Conservation (phyloP, 2,113 vertebrate genomes). For the Misgurnus mizolepis region DNA sequence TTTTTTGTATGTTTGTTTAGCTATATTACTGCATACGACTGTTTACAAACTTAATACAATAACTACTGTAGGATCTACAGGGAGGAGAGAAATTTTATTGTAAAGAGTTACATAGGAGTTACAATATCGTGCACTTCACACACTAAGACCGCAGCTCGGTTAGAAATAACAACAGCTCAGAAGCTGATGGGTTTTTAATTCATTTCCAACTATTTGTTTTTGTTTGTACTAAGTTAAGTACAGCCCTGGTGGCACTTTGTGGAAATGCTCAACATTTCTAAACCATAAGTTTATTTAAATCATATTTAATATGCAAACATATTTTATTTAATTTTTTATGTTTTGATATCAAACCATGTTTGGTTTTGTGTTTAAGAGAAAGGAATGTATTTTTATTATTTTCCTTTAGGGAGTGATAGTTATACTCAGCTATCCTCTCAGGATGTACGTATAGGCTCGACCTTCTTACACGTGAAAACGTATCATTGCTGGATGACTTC, state of each 20-base stretch:
- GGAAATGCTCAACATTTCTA: constrained; percentile 84
- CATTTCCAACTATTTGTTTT: constrained; percentile 22
- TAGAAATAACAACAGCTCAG: constrained; percentile 77
- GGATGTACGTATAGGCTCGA: constrained; percentile 25
- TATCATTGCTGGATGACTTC: not conserved
- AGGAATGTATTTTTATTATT: constrained; percentile 75
- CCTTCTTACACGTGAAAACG: not conserved
- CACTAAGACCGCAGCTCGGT: constrained; percentile 66
- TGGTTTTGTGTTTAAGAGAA: constrained; percentile 85
- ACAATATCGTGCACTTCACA: constrained; percentile 67
- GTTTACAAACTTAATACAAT: constrained; percentile 83
- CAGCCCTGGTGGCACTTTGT: constrained; percentile 87
- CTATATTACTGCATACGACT: constrained; percentile 74
- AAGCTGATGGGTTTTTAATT: constrained; percentile 60
- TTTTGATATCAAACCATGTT: constrained; percentile 67
- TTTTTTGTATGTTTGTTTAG: constrained; percentile 75
- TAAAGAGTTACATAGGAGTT: constrained; percentile 72
- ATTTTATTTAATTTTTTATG: constrained; percentile 84
- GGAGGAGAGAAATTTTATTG: constrained; percentile 72
- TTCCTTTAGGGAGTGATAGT: constrained; percentile 63
- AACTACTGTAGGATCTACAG: constrained; percentile 71
- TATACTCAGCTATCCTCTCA: constrained; percentile 63
- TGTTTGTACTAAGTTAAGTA: constrained; percentile 57
- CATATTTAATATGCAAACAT: constrained; percentile 74
- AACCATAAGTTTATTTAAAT: constrained; percentile 54